Evolutionary conservation across 2,888 invertebrate genomes (phyloP), one percentile per base, ranked within the genome.

Genomic region (Heliconius aoede): DNA sequence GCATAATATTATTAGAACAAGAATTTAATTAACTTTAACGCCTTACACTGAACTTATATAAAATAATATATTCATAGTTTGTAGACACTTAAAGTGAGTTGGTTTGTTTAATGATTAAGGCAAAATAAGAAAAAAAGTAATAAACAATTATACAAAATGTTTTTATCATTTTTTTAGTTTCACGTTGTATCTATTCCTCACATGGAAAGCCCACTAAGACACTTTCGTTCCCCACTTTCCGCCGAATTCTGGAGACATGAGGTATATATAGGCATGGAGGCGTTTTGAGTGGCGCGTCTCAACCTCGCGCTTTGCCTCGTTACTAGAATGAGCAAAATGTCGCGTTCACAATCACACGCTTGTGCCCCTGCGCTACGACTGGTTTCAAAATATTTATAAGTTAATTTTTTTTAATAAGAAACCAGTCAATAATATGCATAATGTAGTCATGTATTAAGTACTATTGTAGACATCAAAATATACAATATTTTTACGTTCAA

Each of bases 1-100:
- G 72, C 72, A 72, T 76, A 58, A 40, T 58, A 28, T 64, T 72
- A 28, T 64, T 28, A 51, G 65, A 71, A 36, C 36, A 76, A 55
- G 26, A n/a, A 26, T 18, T 62, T 64, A 62, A 76, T n/a, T 60
- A 60, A 58, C 11, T 46, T 46, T 24, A 32, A 36, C 13, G 5
- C 55, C 18, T 15, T 58, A 55, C 8, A 30, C 32, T n/a, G 30
- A 71, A 32, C 32, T 46, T 46, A 46, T 46, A 46, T 46, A 46
- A 18, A 15, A 3, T 36, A 36, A 15, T 40, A 46, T 5, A 18
- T 46, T 46, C 46, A 46, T 18, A 46, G 46, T 46, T 46, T 18
- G 18, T 46, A 18, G 18, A 46, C 7, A 18, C 18, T 46, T 46
- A 3, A 46, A 46, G 46, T 18, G 18, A 46, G 46, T 46, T 46